phyloP scores from a whole-genome alignment of 2,797 vertebrate genomes.

The Anas flavirostris region DNA sequence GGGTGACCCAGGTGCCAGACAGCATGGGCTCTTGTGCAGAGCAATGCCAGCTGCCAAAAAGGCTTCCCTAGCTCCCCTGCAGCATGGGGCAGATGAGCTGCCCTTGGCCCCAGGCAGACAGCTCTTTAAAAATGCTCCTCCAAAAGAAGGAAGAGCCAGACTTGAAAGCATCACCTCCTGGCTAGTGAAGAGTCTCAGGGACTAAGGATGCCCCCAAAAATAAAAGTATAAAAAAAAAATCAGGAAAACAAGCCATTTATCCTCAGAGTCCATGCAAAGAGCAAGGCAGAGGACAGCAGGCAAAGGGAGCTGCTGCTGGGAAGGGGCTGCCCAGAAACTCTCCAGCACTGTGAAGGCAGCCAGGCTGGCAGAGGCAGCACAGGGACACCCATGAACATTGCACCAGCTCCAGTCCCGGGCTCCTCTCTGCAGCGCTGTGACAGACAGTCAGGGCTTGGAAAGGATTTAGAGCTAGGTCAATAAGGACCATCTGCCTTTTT shows the following conservation, averaged over 20 bases:
- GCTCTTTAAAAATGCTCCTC: neutral
- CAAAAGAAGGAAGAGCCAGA: neutral
- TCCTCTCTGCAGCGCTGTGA: accelerated
- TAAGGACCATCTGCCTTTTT: neutral
- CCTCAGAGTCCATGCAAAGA: neutral
- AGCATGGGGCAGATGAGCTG: accelerated
- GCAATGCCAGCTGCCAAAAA: neutral
- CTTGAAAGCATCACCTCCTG: neutral
- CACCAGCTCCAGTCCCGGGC: neutral
- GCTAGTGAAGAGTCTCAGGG: neutral
- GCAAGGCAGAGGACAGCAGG: neutral
- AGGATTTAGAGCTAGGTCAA: neutral
- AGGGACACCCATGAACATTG: accelerated
- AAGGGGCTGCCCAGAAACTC: accelerated
- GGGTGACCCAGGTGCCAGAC: neutral
- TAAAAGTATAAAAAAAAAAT: neutral
- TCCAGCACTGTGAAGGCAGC: neutral
- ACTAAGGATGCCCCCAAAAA: neutral
- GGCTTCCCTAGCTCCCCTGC: neutral
- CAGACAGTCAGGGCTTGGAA: neutral
- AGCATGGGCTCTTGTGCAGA: neutral
- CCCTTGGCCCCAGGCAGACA: neutral
- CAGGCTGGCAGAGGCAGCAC: neutral
- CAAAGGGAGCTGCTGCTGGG: neutral
- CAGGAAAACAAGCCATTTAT: neutral